These are phyloP conservation scores for Tapirus indicus DNA, from an alignment of 2,797 vertebrate genomes.

Conservation along the genomic window DNA sequence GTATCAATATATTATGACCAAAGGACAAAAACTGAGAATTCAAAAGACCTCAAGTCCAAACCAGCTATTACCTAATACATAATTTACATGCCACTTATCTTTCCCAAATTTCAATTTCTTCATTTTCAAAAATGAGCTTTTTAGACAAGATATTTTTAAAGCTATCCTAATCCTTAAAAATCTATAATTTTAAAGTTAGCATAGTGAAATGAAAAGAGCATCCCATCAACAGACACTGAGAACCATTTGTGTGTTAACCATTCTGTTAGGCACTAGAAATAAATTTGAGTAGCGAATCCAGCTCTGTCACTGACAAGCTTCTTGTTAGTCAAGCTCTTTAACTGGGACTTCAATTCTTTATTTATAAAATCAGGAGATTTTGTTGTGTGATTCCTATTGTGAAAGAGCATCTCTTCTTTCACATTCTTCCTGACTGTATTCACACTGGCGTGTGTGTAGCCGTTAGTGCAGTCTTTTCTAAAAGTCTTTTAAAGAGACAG, in stretches of 20 bases:
- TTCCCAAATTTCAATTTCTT: not conserved
- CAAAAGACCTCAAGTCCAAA: not conserved
- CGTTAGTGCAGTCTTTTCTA: not conserved
- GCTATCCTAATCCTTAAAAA: not conserved
- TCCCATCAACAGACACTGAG: not conserved
- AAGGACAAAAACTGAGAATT: not conserved
- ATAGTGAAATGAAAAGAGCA: not conserved
- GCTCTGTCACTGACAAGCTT: not conserved
- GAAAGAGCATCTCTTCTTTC: not conserved
- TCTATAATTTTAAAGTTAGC: not conserved
- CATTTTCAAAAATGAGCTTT: not conserved
- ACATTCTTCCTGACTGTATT: not conserved
- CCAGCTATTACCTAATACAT: not conserved
- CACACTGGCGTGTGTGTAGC: no score
- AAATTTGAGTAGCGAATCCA: not conserved
- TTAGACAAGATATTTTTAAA: constrained; percentile 1
- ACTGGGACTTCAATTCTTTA: not conserved
- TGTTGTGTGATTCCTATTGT: not conserved
- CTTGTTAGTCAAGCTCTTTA: not conserved
- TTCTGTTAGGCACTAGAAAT: not conserved
- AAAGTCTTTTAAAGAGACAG: not conserved
- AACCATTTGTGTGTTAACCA: not conserved
- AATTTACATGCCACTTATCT: not conserved
- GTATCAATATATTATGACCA: not conserved
- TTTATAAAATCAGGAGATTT: not conserved